These are phyloP conservation scores for Chiloscyllium punctatum DNA, from an alignment of 2,797 vertebrate genomes.

Conservation along the genomic window DNA sequence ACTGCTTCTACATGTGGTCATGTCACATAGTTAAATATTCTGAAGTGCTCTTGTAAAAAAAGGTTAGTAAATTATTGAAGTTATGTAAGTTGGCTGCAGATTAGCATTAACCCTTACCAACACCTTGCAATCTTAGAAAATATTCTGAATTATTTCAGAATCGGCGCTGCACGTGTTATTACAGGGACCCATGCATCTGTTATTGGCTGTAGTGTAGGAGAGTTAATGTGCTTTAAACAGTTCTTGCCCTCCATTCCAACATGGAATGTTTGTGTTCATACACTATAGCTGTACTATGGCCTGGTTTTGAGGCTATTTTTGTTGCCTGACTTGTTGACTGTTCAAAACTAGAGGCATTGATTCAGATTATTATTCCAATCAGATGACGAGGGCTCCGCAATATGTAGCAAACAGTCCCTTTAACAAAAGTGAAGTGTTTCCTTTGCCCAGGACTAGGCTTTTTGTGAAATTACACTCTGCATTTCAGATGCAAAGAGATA, in stretches of 20 bases:
- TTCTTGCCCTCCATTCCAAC: not conserved
- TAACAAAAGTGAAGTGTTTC: not conserved
- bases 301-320: not conserved
- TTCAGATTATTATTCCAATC: not conserved
- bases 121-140: not conserved
- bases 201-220: not conserved
- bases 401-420: not conserved
- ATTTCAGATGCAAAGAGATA: not conserved
- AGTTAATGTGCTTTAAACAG: not conserved
- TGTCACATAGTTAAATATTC: conserved; percentile 32
- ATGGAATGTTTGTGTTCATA: not conserved
- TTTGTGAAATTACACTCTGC: not conserved
- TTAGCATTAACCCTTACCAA: not conserved
- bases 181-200: not conserved
- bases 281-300: not conserved
- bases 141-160: not conserved
- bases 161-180: not conserved
- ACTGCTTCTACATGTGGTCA: conserved; percentile 24
- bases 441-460: not conserved
- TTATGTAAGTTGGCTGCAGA: conserved; percentile 30
- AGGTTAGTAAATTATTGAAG: conserved; percentile 28
- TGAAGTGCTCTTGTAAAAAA: conserved; percentile 36
- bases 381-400: not conserved
- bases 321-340: conserved; percentile 13
- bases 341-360: not conserved